Percentiles rank a stretch among this genome's conserved stretches.
phyloP scores from a whole-genome alignment of 2,113 vertebrate genomes.

The Eonycteris spelaea region DNA sequence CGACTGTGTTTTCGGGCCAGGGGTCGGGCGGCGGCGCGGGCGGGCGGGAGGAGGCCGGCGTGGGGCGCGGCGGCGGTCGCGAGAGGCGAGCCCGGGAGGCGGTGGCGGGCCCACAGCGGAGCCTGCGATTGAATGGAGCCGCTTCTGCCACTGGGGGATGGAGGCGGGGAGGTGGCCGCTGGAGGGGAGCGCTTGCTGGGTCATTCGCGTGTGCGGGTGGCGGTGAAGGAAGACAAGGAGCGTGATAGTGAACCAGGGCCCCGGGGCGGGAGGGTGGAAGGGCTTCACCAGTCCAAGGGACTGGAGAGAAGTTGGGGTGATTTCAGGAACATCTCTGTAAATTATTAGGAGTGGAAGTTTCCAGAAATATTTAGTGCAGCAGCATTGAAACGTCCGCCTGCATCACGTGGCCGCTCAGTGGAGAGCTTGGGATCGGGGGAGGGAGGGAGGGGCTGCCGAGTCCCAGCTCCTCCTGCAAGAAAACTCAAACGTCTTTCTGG shows the following conservation, averaged over 20 bases:
- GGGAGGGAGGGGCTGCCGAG: slow-evolving; percentile 82
- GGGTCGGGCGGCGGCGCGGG: slow-evolving; percentile 56
- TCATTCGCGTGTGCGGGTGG: slow-evolving; percentile 52
- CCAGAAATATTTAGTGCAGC: slow-evolving; percentile 88
- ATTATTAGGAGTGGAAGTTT: slow-evolving; percentile 88
- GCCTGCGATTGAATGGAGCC: slow-evolving; percentile 65
- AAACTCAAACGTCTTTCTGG: slow-evolving; percentile 12
- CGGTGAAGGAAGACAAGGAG: slow-evolving; percentile 2
- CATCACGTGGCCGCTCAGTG: slow-evolving; percentile 85
- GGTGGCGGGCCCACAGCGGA: slow-evolving; percentile 57
- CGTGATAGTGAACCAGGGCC: neutral
- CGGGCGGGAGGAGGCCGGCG: slow-evolving; percentile 48
- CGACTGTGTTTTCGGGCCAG: slow-evolving; percentile 59
- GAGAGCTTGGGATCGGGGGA: slow-evolving; percentile 80
- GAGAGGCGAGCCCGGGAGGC: slow-evolving; percentile 36
- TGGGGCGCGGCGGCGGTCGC: slow-evolving; percentile 53
- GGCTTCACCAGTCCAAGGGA: slow-evolving; percentile 14
- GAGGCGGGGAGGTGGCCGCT: slow-evolving; percentile 50
- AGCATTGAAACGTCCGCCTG: slow-evolving; percentile 86
- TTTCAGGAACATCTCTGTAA: slow-evolving; percentile 65
- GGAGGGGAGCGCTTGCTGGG: slow-evolving; percentile 57
- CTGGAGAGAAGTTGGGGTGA: slow-evolving; percentile 49
- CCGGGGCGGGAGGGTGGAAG: neutral
- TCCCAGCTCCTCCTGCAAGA: slow-evolving; percentile 55
- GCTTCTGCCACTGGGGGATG: slow-evolving; percentile 53